Base-by-base conservation (phyloP, 37 sponge, comb jelly and placozoan genomes). In the Axinella damicornis region DNA sequence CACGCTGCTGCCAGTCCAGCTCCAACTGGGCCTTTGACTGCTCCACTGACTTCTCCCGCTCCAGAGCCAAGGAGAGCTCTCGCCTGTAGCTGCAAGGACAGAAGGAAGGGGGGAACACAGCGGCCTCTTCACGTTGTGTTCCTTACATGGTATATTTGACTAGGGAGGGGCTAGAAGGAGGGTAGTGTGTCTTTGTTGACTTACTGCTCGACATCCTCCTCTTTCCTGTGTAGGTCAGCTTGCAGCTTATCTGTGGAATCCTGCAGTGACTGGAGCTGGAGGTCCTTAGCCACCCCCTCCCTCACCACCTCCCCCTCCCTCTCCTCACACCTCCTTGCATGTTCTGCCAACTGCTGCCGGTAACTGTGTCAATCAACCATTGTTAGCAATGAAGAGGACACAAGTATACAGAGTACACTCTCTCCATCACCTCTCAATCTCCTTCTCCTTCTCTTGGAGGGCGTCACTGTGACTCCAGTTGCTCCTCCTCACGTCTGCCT, bases 1-100 rank as follows among this genome's bases (percentile, higher is more conserved):
- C 22, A 28, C 53, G 76, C 38, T 22, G 65, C 79, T 72, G 60
- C 89, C 83, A 83, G 46, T 83, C 84, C 79, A 87, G 68, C 35
- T 74, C 71, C 56, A 63, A 52, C 53, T 74, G 81, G 0, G 57
- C 74, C 54, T 81, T 72, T 5, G 19, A 52, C 57, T 52, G 35
- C 76, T 87, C 56, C 5, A 76, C 56, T 13, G 38, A 32, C 34
- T 59, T 35, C 46, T 74, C 76, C 2, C 69, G 21, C 46, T 81
- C 76, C 14, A 34, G 20, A 17, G 22, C 36, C 34, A 71, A 5
- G 34, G 34, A 68, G 4, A 46, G 9, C 46, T 46, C 46, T 46
- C 46, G 46, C 9, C 46, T 46, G 46, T 12, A 12, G 46, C 46
- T 46, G 46, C 9, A 46, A 46, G 46, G 46, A 46, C 6, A 46